A percentile compares a stretch with the other conserved stretches of the same genome.
phyloP scores from a whole-genome alignment of 2,113 vertebrate species.

The Solea senegalensis region DNA sequence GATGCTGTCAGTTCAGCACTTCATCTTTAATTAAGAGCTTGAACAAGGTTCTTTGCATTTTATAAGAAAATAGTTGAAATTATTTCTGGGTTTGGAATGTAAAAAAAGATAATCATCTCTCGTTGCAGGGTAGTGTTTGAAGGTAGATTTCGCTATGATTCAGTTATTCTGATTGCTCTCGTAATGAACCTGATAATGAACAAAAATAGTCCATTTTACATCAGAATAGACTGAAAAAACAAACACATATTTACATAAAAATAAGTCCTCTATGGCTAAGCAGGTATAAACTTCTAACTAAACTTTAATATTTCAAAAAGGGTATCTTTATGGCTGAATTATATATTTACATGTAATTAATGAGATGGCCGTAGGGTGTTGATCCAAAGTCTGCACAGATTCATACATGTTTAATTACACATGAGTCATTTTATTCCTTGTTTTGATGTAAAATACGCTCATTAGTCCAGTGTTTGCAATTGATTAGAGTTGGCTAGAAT shows the following conservation, averaged over 20 bases:
- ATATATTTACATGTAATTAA: background rate
- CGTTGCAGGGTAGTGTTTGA: background rate
- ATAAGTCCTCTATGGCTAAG: background rate
- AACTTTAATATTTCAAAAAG: too few species aligned
- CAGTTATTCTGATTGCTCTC: background rate
- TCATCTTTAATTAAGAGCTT: constrained; percentile 23
- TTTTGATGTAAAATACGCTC: background rate
- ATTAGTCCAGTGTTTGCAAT: background rate
- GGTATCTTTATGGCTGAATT: too few species aligned
- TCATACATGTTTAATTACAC: too few species aligned
- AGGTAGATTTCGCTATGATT: background rate
- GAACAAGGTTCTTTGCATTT: constrained; percentile 14
- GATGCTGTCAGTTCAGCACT: constrained; percentile 6
- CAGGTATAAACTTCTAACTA: too few species aligned
- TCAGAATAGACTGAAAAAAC: background rate
- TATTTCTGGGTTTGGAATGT: constrained; percentile 10
- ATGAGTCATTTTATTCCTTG: background rate
- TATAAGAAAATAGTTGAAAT: constrained; percentile 1
- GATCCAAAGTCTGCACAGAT: too few species aligned
- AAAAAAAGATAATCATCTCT: background rate
- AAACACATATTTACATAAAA: background rate
- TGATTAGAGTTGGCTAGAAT: background rate
- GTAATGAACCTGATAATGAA: background rate
- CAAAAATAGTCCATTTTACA: background rate
- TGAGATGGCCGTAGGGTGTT: background rate